These are phyloP conservation scores for Cetoscarus ocellatus DNA, from an alignment of 2,797 vertebrate genomes.

Conservation along the genomic window DNA sequence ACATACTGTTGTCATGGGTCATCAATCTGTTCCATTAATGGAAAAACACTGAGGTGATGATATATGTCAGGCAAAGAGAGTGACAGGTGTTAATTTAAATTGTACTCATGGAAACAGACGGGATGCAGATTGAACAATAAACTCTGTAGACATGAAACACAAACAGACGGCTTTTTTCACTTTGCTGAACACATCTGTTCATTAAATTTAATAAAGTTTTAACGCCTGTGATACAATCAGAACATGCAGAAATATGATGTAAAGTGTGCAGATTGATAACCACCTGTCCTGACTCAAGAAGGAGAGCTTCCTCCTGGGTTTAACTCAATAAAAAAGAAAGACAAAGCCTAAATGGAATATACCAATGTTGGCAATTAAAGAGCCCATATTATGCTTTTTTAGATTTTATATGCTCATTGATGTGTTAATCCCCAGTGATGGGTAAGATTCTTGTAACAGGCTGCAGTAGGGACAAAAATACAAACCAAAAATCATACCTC, in stretches of 20 bases:
- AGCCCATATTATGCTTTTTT: neutral
- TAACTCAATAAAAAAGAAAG: neutral
- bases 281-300: neutral
- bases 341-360: too few species aligned
- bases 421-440: too few species aligned
- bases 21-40: neutral
- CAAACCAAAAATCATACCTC: too few species aligned
- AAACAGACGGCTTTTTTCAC: constrained; percentile 31
- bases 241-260: constrained; percentile 5
- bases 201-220: constrained; percentile 32
- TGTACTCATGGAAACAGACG: constrained; percentile 56
- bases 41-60: neutral
- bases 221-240: neutral
- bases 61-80: neutral
- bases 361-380: too few species aligned
- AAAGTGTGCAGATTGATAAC: neutral
- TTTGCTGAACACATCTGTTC: constrained; percentile 49
- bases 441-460: too few species aligned
- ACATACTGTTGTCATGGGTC: neutral
- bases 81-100: constrained; percentile 55
- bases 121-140: constrained; percentile 33
- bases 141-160: constrained; percentile 36
- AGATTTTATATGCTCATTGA: too few species aligned
- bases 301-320: neutral
- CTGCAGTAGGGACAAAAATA: too few species aligned